phyloP scores from a whole-genome alignment of 2,797 vertebrate genomes.

The Pseudochirops corinnae region DNA sequence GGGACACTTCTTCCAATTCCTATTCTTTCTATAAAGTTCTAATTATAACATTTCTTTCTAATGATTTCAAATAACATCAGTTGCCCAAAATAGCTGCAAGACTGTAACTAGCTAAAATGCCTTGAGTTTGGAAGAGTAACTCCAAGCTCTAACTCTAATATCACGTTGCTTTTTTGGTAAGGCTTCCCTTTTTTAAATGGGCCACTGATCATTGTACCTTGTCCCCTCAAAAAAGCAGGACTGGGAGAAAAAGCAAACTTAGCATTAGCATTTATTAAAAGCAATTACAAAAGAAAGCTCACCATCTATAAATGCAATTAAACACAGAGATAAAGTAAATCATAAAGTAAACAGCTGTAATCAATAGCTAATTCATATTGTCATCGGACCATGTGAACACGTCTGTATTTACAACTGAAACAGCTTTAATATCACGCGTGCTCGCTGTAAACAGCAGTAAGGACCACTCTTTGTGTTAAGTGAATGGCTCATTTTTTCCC shows the following conservation, averaged over 20 bases:
- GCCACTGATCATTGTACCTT: not conserved
- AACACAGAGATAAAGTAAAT: not conserved
- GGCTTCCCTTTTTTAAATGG: not conserved
- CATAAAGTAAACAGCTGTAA: not conserved
- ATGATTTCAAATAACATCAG: not conserved
- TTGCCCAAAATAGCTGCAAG: not conserved
- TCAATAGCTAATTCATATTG: not conserved
- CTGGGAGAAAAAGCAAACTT: not conserved
- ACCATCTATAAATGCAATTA: not conserved
- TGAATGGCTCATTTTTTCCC: not conserved
- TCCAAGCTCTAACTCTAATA: not conserved
- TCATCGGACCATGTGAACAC: not conserved
- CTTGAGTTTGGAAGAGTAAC: not conserved
- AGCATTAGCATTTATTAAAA: not conserved
- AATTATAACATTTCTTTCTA: not conserved
- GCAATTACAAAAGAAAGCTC: not conserved
- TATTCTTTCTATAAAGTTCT: not conserved
- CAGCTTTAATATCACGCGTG: not conserved
- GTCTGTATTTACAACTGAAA: not conserved
- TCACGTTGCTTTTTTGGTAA: not conserved
- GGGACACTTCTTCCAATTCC: not conserved
- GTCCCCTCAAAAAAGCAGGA: not conserved
- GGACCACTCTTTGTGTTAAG: not conserved
- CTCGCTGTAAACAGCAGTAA: not conserved
- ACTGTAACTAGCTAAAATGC: not conserved